Percentiles rank a stretch among this genome's conserved stretches.
Evolutionary conservation across 2,888 invertebrate genomes (phyloP).

Genomic region (Didymodactylos carnosus): DNA sequence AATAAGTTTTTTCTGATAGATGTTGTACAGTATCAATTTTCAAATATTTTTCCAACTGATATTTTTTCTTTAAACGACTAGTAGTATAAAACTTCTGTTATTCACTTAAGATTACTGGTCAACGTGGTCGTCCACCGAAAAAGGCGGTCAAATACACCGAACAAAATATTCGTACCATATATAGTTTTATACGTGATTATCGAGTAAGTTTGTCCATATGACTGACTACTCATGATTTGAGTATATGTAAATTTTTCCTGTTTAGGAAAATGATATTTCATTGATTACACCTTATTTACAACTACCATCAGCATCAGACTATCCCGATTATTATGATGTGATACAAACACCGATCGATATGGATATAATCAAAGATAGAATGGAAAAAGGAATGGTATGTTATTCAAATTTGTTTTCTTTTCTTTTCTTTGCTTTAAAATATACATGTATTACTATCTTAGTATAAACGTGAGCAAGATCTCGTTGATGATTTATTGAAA

Average conservation of each 20-base stretch:
- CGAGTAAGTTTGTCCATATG: too few species aligned
- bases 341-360: slow-evolving; percentile 14
- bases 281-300: slow-evolving; percentile 3
- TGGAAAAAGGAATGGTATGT: background rate
- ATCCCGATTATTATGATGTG: slow-evolving; percentile 12
- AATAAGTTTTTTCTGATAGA: too few species aligned
- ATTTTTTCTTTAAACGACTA: too few species aligned
- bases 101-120: too few species aligned
- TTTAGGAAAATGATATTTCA: background rate
- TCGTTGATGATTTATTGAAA: slow-evolving; percentile 48
- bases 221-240: background rate
- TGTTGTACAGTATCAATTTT: too few species aligned
- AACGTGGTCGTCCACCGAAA: background rate
- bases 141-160: background rate
- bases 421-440: background rate
- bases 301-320: slow-evolving; percentile 6
- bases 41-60: too few species aligned
- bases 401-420: background rate
- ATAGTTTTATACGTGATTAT: background rate
- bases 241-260: too few species aligned
- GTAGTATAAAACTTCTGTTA: too few species aligned
- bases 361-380: background rate
- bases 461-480: background rate
- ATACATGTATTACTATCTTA: background rate
- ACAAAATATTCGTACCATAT: background rate